Base-by-base conservation (phyloP, 2,888 invertebrate genomes). In the Eupithecia inturbata region DNA sequence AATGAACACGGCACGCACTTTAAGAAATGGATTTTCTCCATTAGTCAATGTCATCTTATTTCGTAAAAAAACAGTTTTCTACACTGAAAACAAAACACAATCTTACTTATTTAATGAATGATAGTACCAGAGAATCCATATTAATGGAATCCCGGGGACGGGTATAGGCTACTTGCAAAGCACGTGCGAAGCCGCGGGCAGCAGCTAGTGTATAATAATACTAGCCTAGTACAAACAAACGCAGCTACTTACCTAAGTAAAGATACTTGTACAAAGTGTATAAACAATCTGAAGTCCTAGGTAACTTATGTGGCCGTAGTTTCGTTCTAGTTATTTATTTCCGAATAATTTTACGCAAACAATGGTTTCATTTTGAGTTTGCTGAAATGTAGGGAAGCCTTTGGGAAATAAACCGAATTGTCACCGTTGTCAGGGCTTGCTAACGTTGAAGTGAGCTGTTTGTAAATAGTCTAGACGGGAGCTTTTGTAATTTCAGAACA, bases 11-110 rank as follows among this genome's bases (percentile, higher is more conserved):
- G 81, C 81, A 86, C 84, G 88, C 88, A 89, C 89, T 89, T 87
- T 86, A 82, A 85, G 87, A 88, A 89, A 90, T 89, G 88, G 88
- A 87, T 87, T 85, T 88, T 85, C 81, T 85, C 85, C 88, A 90
- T 90, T 88, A 87, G 83, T 90, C 90, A 89, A 87, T 77, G 89
- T 89, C 89, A 84, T 85, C 80, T 80, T 84, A 83, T 85, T 86
- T 83, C 83, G 82, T 82, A 83, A 77, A 78, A 82, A 79, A 79
- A 82, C 82, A 80, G 77, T 77, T 83, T 81, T 77, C 33, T 57
- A 49, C 1, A 36, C 63, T 64, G 36, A 36, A 31, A 33, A 31
- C 19, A 62, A 31, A 62, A 9, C 16, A 31, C 19, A 31, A 14
- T 26, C 57, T 26, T 26, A 26, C 26, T 26, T 26, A 26, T 57